phyloP scores from a whole-genome alignment of 2,888 invertebrate genomes.

The Drosophila pseudotakahashii region DNA sequence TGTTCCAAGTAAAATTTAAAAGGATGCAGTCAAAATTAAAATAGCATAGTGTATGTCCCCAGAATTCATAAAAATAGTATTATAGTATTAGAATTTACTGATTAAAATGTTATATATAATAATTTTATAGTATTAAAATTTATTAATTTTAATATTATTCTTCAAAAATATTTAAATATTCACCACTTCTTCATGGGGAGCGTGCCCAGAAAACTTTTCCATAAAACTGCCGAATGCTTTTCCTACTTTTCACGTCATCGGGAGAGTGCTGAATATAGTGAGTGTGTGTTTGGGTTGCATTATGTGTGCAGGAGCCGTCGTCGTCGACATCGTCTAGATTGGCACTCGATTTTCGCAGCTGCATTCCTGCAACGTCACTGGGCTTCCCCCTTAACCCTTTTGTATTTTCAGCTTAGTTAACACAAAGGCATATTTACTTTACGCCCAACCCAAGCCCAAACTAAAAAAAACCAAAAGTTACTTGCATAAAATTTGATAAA shows the following conservation, averaged over 20 bases:
- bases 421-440: constrained; percentile 74
- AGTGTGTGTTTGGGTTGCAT: constrained; percentile 32
- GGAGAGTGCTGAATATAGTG: neutral
- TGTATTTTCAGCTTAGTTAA: constrained; percentile 73
- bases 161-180: neutral
- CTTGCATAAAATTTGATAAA: constrained; percentile 71
- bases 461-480: constrained; percentile 49
- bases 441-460: neutral
- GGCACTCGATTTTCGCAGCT: constrained; percentile 60
- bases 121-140: no score
- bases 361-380: constrained; percentile 60
- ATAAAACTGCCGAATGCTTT: constrained; percentile 40
- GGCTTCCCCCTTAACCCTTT: constrained; percentile 9
- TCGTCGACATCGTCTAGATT: constrained; percentile 51
- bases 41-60: no score
- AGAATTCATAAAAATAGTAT: no score
- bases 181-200: constrained; percentile 5
- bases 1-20: no score
- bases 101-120: no score
- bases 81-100: no score
- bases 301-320: constrained; percentile 38
- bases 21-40: no score
- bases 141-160: no score
- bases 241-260: constrained; percentile 18
- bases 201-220: constrained; percentile 31